Evolutionary conservation across 2,797 vertebrate species (phyloP), one percentile per base, ranked within the genome.

Genomic region (Arnoldichthys spilopterus): DNA sequence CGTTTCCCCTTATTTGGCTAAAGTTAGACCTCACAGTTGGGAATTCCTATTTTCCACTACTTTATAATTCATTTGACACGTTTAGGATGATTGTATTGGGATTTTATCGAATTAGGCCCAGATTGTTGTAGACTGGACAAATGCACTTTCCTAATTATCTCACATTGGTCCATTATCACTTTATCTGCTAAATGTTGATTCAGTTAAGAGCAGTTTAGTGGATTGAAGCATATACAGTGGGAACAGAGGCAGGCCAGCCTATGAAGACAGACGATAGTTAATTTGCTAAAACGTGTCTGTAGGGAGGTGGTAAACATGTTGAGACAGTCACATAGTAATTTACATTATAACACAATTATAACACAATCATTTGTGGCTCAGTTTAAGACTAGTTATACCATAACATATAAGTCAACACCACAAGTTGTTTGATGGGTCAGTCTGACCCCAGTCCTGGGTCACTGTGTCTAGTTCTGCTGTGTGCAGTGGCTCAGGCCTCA

Each of bases 151-250:
- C 26, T 75, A 49, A 67, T 28, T 54, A 72, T 51, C 20, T 75
- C 61, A 45, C 63, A 32, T 43, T 63, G 32, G 49, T 61, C 45
- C 66, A 45, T 76, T 69, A 40, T 32, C 58, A 59, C 70, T 15
- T 64, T 49, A 56, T 59, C 59, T 67, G 37, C 45, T 56, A 79
- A 51, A 40, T 77, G 43, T 61, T 76, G 78, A 77, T 73, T 67
- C 1, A 43, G 54, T 69, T 76, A 59, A 16, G 22, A 49, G 47
- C 32, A 75, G 68, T 24, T 72, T 67, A 67, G 30, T 66, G 62
- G 45, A 53, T 30, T 18, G 63, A 30, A 54, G 40, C 13, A 30
- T 64, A 22, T 43, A 63, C 66, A 34, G 40, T 43, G 49, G 43
- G 26, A 11, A 47, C 9, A 18, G 34, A 56, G 34, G 45, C 26